Conservation (phyloP, 2,888 invertebrate genomes). For the Drosophila eohydei region DNA sequence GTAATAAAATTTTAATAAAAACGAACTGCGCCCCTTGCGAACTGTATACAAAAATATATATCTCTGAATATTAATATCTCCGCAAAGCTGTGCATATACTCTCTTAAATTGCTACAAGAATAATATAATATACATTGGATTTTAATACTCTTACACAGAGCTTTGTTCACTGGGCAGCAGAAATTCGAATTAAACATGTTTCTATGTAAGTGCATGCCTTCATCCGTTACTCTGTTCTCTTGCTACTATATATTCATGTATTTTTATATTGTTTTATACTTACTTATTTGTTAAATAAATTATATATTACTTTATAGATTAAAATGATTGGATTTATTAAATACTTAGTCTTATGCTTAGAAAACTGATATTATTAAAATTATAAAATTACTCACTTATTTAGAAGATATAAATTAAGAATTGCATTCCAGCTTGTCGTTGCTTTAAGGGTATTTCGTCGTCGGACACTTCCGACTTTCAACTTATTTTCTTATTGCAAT, state of each 20-base stretch:
- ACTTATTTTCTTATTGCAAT: slow-evolving; percentile 27
- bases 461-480: background rate
- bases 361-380: no score
- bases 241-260: no score
- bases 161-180: no score
- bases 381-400: no score
- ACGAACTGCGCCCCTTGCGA: slow-evolving; percentile 27
- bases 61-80: slow-evolving; percentile 4
- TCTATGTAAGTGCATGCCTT: no score
- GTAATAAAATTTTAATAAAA: slow-evolving; percentile 71
- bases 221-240: no score
- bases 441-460: background rate
- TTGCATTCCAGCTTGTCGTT: background rate
- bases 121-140: slow-evolving; percentile 43
- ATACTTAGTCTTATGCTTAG: no score
- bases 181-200: no score
- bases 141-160: slow-evolving; percentile 15
- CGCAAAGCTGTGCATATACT: slow-evolving; percentile 11
- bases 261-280: no score
- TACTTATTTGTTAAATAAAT: no score
- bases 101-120: slow-evolving; percentile 35
- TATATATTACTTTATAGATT: no score
- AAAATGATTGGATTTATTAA: no score
- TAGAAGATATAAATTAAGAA: background rate
- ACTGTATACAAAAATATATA: slow-evolving; percentile 11